phyloP scores from a whole-genome alignment of 2,888 invertebrate species.

The Pecten maximus region DNA sequence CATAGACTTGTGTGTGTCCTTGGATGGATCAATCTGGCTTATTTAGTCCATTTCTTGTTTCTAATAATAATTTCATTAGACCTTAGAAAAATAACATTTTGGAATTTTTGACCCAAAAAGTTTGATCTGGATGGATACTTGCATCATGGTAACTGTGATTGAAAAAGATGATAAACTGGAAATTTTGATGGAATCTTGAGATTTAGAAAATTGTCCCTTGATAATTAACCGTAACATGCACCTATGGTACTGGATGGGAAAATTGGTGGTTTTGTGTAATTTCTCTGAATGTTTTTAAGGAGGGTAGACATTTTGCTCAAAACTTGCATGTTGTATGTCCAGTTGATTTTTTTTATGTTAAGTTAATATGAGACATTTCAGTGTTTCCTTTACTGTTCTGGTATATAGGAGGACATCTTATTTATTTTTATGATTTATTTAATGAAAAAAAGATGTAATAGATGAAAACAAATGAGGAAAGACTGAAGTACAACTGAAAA shows the following conservation, averaged over 20 bases:
- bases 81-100: conserved; percentile 18
- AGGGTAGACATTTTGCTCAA: background rate
- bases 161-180: background rate
- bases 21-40: conserved; percentile 15
- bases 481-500: background rate
- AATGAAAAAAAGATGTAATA: background rate
- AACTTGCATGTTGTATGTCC: conserved; percentile 28
- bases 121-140: background rate
- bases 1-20: conserved; percentile 18
- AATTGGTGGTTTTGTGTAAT: background rate
- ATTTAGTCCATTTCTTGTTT: background rate
- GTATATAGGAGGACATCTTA: background rate
- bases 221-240: background rate
- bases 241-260: background rate
- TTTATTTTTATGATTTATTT: background rate
- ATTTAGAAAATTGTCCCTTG: background rate
- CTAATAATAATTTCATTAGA: background rate
- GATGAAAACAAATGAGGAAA: background rate
- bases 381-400: background rate
- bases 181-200: conserved; percentile 3
- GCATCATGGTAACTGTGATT: background rate
- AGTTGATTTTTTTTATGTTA: background rate
- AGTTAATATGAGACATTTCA: background rate
- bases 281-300: background rate
- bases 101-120: background rate